Conservation (phyloP, 37 sponge, comb jelly and placozoan species). For the Petrosia ficiformis region DNA sequence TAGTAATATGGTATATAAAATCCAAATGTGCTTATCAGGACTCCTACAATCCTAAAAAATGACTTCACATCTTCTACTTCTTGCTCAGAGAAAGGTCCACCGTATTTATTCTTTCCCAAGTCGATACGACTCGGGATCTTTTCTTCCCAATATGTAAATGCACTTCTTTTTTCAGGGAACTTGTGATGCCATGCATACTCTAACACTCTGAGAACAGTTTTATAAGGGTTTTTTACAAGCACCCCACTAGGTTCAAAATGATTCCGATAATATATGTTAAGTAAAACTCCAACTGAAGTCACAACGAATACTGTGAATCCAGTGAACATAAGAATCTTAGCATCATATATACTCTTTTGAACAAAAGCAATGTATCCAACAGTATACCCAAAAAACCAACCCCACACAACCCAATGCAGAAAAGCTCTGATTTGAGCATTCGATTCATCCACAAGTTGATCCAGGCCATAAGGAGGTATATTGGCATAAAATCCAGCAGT, state of each 20-base stretch:
- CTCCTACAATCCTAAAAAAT: neutral
- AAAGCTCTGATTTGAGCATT: neutral
- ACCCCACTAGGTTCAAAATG: neutral
- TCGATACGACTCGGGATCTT: neutral
- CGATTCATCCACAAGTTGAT: neutral
- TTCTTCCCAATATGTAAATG: conserved; percentile 11
- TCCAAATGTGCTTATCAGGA: neutral
- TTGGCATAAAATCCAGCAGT: neutral
- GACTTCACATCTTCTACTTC: neutral
- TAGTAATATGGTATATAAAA: neutral
- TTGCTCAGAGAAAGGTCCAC: neutral
- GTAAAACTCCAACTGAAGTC: neutral
- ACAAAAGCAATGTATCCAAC: neutral
- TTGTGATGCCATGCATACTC: neutral
- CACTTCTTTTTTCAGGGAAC: neutral
- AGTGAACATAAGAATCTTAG: neutral
- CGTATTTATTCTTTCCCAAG: conserved; percentile 1
- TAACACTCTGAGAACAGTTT: neutral
- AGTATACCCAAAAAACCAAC: neutral
- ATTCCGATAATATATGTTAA: neutral
- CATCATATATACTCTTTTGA: neutral
- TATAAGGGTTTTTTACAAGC: neutral
- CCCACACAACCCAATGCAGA: neutral
- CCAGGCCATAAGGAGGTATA: neutral
- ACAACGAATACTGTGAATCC: neutral